Evolutionary conservation across 1,140 invertebrate genomes (phyloP).

Genomic region (Andrena cerasifolii): DNA sequence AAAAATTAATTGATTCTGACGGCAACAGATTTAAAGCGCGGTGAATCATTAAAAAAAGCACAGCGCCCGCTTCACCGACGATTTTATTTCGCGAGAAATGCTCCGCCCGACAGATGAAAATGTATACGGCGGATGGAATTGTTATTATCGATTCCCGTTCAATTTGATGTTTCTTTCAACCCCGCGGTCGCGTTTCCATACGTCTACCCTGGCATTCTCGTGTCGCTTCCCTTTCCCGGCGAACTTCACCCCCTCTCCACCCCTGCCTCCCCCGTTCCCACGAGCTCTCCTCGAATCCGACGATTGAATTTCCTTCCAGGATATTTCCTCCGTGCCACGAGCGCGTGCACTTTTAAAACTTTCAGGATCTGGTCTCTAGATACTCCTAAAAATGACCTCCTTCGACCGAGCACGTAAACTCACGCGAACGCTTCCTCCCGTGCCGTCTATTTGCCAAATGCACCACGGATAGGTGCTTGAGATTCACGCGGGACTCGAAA

Average conservation of each 20-base stretch:
- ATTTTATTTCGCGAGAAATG: conserved; percentile 12
- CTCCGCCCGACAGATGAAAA: background rate
- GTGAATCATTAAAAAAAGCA: background rate
- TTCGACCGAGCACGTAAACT: background rate
- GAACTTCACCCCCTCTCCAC: background rate
- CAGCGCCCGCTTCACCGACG: background rate
- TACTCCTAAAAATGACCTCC: background rate
- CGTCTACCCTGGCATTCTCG: conserved; percentile 39
- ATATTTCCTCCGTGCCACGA: conserved; percentile 18
- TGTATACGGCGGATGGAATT: background rate
- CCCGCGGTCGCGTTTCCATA: conserved; percentile 46
- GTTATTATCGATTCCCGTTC: conserved; percentile 40
- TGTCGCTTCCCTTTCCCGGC: conserved; percentile 13
- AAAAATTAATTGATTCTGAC: conserved; percentile 43
- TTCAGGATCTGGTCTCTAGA: background rate
- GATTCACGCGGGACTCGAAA: background rate
- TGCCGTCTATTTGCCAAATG: background rate
- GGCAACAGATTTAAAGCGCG: conserved; percentile 33
- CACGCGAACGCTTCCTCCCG: background rate
- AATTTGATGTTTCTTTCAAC: conserved; percentile 40
- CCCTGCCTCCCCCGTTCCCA: background rate
- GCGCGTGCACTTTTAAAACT: conserved; percentile 31
- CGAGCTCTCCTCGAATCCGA: background rate
- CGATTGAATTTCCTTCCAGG: conserved; percentile 44
- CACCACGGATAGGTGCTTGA: background rate